These are phyloP conservation scores for Drosophila vallismaia DNA, from an alignment of 2,888 invertebrate genomes.

Conservation along the genomic window DNA sequence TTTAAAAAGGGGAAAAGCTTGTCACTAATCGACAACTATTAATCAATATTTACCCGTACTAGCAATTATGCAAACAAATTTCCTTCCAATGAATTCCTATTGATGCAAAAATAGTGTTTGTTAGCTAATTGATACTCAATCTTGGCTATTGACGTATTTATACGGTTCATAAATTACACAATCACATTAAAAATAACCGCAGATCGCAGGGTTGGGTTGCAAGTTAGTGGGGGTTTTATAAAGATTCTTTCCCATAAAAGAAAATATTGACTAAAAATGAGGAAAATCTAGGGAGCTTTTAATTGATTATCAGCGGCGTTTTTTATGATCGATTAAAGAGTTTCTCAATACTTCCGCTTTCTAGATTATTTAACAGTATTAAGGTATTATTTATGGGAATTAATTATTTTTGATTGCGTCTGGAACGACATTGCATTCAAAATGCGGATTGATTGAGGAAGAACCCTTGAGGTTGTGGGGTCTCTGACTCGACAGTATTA, in stretches of 20 bases:
- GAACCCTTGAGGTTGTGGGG: conserved; percentile 2
- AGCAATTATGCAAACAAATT: conserved; percentile 11
- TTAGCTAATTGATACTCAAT: conserved; percentile 22
- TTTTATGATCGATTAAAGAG: conserved; percentile 7
- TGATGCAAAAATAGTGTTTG: conserved; percentile 5
- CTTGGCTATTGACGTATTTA: conserved; percentile 15
- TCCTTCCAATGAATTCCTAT: conserved; percentile 3
- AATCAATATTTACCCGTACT: conserved; percentile 7
- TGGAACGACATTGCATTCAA: neutral
- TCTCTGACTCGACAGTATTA: conserved; percentile 8
- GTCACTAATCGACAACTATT: conserved; percentile 13
- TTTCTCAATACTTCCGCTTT: conserved; percentile 3
- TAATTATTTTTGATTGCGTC: neutral
- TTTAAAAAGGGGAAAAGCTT: neutral
- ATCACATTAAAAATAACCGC: neutral
- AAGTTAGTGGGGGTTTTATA: no score
- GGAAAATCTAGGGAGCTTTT: neutral
- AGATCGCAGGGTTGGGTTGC: neutral
- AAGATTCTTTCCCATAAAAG: no score
- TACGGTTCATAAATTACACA: conserved; percentile 14
- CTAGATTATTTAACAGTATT: neutral
- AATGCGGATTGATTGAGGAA: conserved; percentile 6
- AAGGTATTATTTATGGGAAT: neutral
- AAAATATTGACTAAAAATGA: no score
- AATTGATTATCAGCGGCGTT: neutral